Evolutionary conservation across 2,113 vertebrate species (phyloP), one percentile per base, ranked within the genome.

Genomic region (Pluvianellus socialis): DNA sequence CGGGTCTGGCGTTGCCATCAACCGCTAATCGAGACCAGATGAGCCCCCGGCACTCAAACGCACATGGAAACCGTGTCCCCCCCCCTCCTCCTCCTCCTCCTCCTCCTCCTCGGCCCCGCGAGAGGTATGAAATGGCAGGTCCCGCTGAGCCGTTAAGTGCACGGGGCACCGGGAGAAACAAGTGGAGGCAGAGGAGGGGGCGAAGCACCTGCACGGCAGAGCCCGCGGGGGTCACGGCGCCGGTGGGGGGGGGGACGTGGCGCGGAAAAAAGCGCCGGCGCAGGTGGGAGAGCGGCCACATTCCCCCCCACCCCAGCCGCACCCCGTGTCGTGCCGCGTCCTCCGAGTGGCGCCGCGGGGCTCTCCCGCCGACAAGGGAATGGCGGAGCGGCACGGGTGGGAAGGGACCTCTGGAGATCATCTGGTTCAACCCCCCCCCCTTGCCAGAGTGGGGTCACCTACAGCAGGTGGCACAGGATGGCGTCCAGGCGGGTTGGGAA

Each of bases 1-100:
- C 88, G 95, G 98, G 98, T 98, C 98, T 98, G 98, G 98, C 96
- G 94, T 98, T 98, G 98, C 98, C 98, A 98, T 98, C 98, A 98
- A 97, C 98, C 97, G 97, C 92, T 99, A 99, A 99, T 99, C 98
- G 98, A 98, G 97, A 99, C 98, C 99, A 99, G 97, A 98, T 98
- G 99, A 99, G 97, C 95, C 93, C 96, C 96, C 95, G 72, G 70
- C 95, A 86, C 61, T 87, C 94, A 96, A 85, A 95, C 94, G 97
- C 97, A 97, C 97, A 98, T 94, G 96, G 91, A 87, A 94, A 95
- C 88, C 91, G 86, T 38, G 38, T 4, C 93, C 84, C 80, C 93
- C 80, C 23, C 95, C 83, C 93, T 90, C 86, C 94, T 83, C 22
- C n/a, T n/a, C 80, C 23, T 95, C 83, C 93, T 90, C n/a, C n/a